Conservation (phyloP, 2,113 vertebrate genomes). For the Lipophrys pholis region DNA sequence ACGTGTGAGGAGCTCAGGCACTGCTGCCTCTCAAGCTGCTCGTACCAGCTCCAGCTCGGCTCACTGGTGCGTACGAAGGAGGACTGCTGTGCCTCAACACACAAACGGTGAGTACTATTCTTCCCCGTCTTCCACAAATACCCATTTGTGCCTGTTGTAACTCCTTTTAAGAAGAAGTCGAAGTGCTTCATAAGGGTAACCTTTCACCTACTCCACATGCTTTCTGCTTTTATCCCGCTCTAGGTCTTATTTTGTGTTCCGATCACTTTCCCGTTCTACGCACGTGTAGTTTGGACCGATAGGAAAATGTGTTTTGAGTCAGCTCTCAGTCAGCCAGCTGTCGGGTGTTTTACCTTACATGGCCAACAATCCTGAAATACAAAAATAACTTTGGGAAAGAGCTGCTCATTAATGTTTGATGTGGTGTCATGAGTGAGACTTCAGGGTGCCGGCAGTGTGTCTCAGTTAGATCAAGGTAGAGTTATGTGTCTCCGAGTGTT, state of each 20-base stretch:
- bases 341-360: conserved; percentile 59
- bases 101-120: conserved; percentile 73
- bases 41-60: conserved; percentile 55
- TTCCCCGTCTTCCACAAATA: conserved; percentile 10
- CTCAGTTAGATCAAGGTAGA: neutral
- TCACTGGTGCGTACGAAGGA: conserved; percentile 43
- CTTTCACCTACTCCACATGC: conserved; percentile 49
- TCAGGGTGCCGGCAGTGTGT: conserved; percentile 7
- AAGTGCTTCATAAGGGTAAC: conserved; percentile 21
- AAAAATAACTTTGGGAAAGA: conserved; percentile 37
- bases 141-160: neutral
- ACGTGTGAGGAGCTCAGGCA: conserved; percentile 67
- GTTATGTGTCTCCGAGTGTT: conserved; percentile 31
- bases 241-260: conserved; percentile 1
- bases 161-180: conserved; percentile 1
- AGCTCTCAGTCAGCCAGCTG: conserved; percentile 35
- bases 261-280: conserved; percentile 14
- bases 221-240: neutral
- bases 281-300: conserved; percentile 25
- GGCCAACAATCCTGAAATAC: conserved; percentile 41
- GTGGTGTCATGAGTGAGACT: conserved; percentile 13
- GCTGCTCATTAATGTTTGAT: neutral
- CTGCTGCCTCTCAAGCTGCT: conserved; percentile 62
- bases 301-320: conserved; percentile 34
- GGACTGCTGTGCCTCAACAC: conserved; percentile 51